Conservation (phyloP, 2,888 invertebrate genomes). For the Lepidonotus clava region DNA sequence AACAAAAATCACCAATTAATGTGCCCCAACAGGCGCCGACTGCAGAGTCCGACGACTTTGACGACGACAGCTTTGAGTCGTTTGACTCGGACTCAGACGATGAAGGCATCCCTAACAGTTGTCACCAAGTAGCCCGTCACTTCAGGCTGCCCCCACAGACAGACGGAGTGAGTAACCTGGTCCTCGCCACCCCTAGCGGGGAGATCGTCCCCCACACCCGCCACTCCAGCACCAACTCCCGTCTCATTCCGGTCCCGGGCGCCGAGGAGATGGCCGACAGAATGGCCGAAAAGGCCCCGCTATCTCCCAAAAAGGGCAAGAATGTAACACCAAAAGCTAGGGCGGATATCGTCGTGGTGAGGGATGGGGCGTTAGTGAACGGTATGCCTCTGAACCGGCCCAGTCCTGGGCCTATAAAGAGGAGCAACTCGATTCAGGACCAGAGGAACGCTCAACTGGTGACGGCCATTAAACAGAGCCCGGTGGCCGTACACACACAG, state of each 20-base stretch:
- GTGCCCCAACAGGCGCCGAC: not conserved
- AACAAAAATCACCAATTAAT: not conserved
- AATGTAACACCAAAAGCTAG: not conserved
- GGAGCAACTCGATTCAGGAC: slow-evolving; percentile 29
- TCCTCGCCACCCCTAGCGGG: slow-evolving; percentile 6
- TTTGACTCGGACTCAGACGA: slow-evolving; percentile 51
- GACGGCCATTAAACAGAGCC: slow-evolving; percentile 12
- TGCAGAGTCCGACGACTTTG: slow-evolving; percentile 26
- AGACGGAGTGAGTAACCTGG: slow-evolving; percentile 3
- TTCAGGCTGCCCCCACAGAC: not conserved
- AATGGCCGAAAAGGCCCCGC: not conserved
- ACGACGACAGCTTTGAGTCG: slow-evolving; percentile 29
- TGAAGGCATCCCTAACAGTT: slow-evolving; percentile 48
- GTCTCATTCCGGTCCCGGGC: slow-evolving; percentile 32
- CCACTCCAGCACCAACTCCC: slow-evolving; percentile 42
- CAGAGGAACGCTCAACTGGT: slow-evolving; percentile 37
- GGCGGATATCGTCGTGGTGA: slow-evolving; percentile 24
- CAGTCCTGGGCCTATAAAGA: not conserved
- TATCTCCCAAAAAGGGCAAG: not conserved
- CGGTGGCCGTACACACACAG: not conserved
- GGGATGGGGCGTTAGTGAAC: slow-evolving; percentile 21
- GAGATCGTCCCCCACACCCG: slow-evolving; percentile 28
- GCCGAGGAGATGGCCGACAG: slow-evolving; percentile 7
- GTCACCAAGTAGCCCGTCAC: slow-evolving; percentile 43
- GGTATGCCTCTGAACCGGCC: slow-evolving; percentile 1